Conservation (phyloP, 2,113 vertebrate genomes). For the Taxidea taxus region DNA sequence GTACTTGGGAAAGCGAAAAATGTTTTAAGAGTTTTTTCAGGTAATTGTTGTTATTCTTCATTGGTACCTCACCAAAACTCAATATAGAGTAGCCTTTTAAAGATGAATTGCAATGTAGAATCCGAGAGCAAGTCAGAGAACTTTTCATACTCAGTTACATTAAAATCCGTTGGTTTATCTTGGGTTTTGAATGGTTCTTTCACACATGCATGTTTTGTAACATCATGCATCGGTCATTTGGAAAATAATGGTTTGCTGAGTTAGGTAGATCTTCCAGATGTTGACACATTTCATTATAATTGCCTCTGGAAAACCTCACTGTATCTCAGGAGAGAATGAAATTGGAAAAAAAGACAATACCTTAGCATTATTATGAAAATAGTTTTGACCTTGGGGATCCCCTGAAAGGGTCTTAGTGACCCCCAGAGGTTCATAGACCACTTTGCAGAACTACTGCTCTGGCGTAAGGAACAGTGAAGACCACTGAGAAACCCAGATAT, state of each 20-base stretch:
- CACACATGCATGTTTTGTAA: background rate
- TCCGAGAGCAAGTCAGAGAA: background rate
- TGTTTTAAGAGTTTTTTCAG: background rate
- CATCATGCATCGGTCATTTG: background rate
- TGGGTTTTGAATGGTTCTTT: background rate
- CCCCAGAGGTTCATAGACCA: background rate
- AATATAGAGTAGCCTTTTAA: background rate
- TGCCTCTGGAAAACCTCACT: background rate
- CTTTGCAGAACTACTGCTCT: background rate
- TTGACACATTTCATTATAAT: background rate
- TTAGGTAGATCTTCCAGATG: background rate
- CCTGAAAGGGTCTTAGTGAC: background rate
- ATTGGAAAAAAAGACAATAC: background rate
- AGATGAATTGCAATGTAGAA: background rate
- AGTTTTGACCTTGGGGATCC: background rate
- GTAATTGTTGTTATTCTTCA: background rate
- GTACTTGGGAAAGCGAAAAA: background rate
- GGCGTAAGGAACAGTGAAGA: background rate
- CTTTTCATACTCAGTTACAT: background rate
- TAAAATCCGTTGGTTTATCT: background rate
- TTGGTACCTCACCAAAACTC: background rate
- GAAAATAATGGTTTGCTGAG: background rate
- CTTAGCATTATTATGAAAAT: background rate
- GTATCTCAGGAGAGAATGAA: background rate
- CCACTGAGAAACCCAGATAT: background rate